These are phyloP conservation scores for Astreopora myriophthalma DNA, from an alignment of 64 coral and sea anemone species.

Conservation along the genomic window DNA sequence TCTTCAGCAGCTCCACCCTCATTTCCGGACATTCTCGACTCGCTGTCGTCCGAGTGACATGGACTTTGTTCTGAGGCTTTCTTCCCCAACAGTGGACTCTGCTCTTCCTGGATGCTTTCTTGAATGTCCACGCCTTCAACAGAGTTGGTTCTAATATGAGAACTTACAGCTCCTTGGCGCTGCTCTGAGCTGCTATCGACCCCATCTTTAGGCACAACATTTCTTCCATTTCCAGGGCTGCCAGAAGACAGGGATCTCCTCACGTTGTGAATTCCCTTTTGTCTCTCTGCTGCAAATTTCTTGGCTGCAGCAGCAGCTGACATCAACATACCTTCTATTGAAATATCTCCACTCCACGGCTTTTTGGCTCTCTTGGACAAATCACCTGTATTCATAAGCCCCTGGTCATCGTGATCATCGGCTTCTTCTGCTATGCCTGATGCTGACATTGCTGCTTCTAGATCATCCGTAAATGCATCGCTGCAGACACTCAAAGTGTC, in stretches of 20 bases:
- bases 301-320: conserved; percentile 62
- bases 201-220: background rate
- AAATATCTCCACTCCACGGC: conserved; percentile 14
- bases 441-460: background rate
- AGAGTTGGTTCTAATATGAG: background rate
- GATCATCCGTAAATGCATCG: conserved; percentile 60
- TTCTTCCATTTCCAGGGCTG: background rate
- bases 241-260: background rate
- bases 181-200: background rate
- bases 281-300: conserved; percentile 52
- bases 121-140: background rate
- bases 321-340: conserved; percentile 49
- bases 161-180: background rate
- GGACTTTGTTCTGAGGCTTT: conserved; percentile 7
- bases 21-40: conserved; percentile 16
- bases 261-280: background rate
- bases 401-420: conserved; percentile 51
- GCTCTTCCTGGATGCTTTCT: background rate
- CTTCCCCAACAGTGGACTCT: background rate
- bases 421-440: conserved; percentile 1
- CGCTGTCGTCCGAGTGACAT: conserved; percentile 58
- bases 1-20: conserved; percentile 16
- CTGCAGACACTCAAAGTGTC: conserved; percentile 75
- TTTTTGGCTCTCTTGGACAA: background rate
- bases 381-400: background rate